Percentiles rank a stretch among this genome's conserved stretches.
These are phyloP conservation scores for Spinus pinus DNA, from an alignment of 2,797 vertebrate genomes.

Conservation along the genomic window DNA sequence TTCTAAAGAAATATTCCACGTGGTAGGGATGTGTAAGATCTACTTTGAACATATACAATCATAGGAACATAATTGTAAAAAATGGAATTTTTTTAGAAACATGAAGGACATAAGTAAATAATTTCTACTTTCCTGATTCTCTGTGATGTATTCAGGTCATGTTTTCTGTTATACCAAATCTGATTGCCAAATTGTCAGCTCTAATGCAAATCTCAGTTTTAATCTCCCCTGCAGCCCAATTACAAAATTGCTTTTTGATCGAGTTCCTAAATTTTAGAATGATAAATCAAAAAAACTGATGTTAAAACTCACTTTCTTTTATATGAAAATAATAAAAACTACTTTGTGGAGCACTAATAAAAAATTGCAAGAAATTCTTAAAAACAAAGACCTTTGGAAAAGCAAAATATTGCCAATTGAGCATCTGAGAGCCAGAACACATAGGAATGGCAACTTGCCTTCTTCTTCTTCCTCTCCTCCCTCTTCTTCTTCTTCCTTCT, in stretches of 20 bases:
- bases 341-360: background rate
- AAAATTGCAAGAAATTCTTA: background rate
- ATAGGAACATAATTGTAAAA: background rate
- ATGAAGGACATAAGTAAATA: conserved; percentile 14
- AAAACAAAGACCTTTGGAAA: background rate
- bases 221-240: conserved; percentile 48
- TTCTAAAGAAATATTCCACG: background rate
- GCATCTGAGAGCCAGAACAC: background rate
- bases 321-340: background rate
- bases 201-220: conserved; percentile 43
- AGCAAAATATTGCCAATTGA: background rate
- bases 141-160: conserved; percentile 65
- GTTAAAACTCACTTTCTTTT: background rate
- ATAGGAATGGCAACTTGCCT: background rate
- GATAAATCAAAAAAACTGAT: background rate
- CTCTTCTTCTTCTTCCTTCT: no score
- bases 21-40: background rate
- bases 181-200: conserved; percentile 67
- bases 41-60: background rate
- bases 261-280: background rate
- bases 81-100: background rate
- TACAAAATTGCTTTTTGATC: conserved; percentile 41
- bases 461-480: no score
- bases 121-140: conserved; percentile 57
- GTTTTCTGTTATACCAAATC: conserved; percentile 40